Evolutionary conservation across 2,888 invertebrate genomes (phyloP).

Genomic region (Drosophila phalerata): DNA sequence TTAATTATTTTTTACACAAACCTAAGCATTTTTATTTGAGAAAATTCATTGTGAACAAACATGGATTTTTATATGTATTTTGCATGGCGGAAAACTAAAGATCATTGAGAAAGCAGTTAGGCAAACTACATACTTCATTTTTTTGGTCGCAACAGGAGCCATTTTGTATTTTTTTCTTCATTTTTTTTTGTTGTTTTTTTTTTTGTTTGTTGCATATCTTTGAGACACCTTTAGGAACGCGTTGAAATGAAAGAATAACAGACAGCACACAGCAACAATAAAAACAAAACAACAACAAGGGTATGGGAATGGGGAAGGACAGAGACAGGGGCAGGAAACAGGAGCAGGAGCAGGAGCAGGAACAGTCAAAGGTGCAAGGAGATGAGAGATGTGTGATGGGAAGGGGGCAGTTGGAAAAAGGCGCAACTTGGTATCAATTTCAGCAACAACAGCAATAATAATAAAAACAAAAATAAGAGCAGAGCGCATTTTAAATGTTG

Average conservation of each 20-base stretch:
- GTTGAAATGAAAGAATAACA: conserved; percentile 80
- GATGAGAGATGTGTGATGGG: neutral
- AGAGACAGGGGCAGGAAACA: conserved; percentile 1
- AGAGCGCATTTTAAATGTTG: conserved; percentile 62
- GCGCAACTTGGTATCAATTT: conserved; percentile 69
- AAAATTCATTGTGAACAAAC: neutral
- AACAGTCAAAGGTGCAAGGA: no score
- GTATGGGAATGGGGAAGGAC: neutral
- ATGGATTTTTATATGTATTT: neutral
- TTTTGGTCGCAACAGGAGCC: conserved; percentile 22
- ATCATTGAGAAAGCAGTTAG: neutral
- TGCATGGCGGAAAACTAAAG: neutral
- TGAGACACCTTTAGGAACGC: conserved; percentile 69
- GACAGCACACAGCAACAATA: conserved; percentile 52
- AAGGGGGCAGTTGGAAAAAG: conserved; percentile 31
- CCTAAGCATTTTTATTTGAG: neutral
- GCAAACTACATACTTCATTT: neutral
- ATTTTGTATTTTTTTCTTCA: conserved; percentile 34
- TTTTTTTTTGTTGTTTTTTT: conserved; percentile 5
- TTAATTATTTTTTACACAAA: neutral
- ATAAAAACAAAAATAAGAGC: conserved; percentile 51
- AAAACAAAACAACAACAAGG: conserved; percentile 35
- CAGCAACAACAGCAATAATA: conserved; percentile 47
- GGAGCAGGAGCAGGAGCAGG: neutral
- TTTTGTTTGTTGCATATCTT: conserved; percentile 35